A percentile compares a stretch with the other conserved stretches of the same genome.
Conservation (phyloP, 2,113 vertebrate genomes). For the Toxotes jaculatrix region DNA sequence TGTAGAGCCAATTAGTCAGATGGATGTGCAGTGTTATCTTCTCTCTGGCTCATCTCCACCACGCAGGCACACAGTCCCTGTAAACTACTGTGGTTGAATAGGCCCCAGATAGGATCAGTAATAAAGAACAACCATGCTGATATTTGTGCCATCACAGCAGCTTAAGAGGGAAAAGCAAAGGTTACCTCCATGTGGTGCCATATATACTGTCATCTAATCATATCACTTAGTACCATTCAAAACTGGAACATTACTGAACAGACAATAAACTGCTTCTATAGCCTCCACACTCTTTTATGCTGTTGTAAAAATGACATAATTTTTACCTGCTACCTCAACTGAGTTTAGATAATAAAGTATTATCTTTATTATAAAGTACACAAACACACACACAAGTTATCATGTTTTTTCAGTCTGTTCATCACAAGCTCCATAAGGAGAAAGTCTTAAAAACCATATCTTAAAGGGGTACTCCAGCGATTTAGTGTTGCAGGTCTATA, state of each 20-base stretch:
- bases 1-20: conserved; percentile 77
- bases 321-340: not conserved
- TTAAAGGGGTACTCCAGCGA: not conserved
- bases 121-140: conserved; percentile 61
- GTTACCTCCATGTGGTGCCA: not conserved
- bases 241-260: conserved; percentile 19
- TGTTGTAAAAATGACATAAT: not conserved
- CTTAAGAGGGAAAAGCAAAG: conserved; percentile 33
- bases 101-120: conserved; percentile 59
- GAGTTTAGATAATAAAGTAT: not conserved
- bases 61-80: conserved; percentile 32
- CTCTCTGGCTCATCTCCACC: conserved; percentile 59
- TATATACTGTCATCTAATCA: conserved; percentile 34
- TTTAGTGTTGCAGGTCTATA: not conserved
- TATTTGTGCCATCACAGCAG: conserved; percentile 56
- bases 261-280: conserved; percentile 18
- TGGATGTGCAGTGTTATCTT: conserved; percentile 72
- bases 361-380: too few relatives aligned
- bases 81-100: conserved; percentile 49
- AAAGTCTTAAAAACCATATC: not conserved
- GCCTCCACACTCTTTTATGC: not conserved
- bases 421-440: not conserved
- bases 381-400: not conserved
- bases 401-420: conserved; percentile 8
- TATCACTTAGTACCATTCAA: conserved; percentile 39